phyloP scores from a whole-genome alignment of 2,797 vertebrate species.

The Selene dorsalis region DNA sequence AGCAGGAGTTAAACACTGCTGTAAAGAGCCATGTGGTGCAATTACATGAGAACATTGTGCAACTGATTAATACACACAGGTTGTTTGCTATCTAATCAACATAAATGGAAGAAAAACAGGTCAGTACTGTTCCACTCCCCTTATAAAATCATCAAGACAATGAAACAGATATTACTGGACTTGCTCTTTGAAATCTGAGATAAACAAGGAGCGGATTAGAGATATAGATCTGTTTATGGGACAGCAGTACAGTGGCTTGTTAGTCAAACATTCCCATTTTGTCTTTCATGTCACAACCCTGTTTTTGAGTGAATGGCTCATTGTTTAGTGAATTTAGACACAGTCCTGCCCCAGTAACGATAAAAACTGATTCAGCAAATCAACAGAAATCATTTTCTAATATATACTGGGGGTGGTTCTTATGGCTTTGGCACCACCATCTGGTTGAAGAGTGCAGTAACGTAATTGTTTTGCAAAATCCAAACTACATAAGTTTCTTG shows the following conservation, averaged over 20 bases:
- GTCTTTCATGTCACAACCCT: neutral
- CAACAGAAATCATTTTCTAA: conserved; percentile 2
- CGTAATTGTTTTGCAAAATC: neutral
- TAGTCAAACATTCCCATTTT: neutral
- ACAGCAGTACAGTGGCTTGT: neutral
- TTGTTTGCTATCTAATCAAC: neutral
- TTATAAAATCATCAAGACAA: neutral
- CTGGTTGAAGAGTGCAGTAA: conserved; percentile 11
- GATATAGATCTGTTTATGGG: neutral
- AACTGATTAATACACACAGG: neutral
- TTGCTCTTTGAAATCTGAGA: neutral
- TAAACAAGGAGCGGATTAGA: neutral
- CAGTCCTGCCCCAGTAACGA: neutral
- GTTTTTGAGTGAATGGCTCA: neutral
- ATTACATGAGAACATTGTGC: neutral
- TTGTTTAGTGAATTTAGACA: neutral
- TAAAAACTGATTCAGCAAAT: neutral
- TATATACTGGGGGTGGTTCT: neutral
- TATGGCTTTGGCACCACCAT: conserved; percentile 22
- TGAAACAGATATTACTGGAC: too few species aligned
- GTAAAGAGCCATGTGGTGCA: neutral
- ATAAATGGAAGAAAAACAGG: neutral
- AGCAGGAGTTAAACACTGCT: neutral
- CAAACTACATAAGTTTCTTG: conserved; percentile 7
- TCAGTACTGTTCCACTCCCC: neutral